Evolutionary conservation across 2,113 vertebrate species (phyloP).

Genomic region (Polyodon spathula): DNA sequence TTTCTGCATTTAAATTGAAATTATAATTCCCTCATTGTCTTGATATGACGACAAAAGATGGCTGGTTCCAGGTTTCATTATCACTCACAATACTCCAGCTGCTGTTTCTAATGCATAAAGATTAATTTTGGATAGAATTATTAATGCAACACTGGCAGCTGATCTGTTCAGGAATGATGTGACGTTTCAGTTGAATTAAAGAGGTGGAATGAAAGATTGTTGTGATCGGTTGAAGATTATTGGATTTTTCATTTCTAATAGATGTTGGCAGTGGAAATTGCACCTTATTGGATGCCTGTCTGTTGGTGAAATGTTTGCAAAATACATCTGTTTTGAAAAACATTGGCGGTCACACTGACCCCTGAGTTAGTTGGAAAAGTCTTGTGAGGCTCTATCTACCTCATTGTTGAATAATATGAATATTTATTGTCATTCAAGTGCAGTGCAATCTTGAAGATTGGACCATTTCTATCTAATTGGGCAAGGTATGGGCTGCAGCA

Average conservation of each 20-base stretch:
- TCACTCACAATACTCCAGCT: conserved; percentile 70
- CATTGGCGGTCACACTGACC: no score
- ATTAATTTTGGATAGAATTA: conserved; percentile 58
- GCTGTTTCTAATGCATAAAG: conserved; percentile 64
- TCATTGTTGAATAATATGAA: no score
- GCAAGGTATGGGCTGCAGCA: no score
- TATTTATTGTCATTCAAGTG: no score
- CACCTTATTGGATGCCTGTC: neutral
- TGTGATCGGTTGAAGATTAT: conserved; percentile 9
- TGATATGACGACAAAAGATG: conserved; percentile 61
- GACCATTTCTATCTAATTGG: no score
- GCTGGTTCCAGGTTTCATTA: conserved; percentile 78
- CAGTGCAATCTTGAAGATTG: no score
- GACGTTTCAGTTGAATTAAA: conserved; percentile 5
- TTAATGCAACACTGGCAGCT: conserved; percentile 54
- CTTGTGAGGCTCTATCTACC: no score
- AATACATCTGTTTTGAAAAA: neutral
- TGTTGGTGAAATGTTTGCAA: neutral
- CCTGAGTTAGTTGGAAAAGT: no score
- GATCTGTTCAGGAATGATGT: conserved; percentile 22
- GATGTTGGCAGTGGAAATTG: neutral
- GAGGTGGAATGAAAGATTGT: conserved; percentile 9
- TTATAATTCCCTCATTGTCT: conserved; percentile 80
- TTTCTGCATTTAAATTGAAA: conserved; percentile 80
- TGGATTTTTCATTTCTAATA: conserved; percentile 10